Evolutionary conservation across 2,888 invertebrate species (phyloP), one percentile per base, ranked within the genome.

Genomic region (Drosophila engyochracea): DNA sequence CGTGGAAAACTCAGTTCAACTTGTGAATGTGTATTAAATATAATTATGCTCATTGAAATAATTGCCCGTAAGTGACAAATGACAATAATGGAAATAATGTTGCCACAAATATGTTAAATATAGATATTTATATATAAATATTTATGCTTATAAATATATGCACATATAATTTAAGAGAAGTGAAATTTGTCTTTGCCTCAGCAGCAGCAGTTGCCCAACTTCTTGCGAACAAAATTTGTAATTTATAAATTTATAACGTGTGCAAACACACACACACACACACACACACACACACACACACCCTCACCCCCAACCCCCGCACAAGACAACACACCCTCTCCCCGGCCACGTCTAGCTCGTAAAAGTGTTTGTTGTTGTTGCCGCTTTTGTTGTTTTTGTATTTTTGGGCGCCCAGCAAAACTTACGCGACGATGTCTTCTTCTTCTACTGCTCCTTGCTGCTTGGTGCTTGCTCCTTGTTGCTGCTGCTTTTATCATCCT

Each of bases 161-260:
- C 47, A 22, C 47, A 47, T 47, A 68, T 68, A 82, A 71, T 70
- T 83, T 73, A 84, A 75, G 65, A 65, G n/a, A 74, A 72, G 72
- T 70, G 28, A 74, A 72, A 70, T 71, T 62, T 65, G 49, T 51
- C n/a, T 28, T n/a, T 41, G 28, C 47, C 47, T 16, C 47, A 16
- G 31, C 44, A 22, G 41, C 44, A 28, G 41, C 22, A 35, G 53
- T 67, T 41, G 30, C 55, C 37, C 51, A 22, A 37, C 30, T 41
- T 16, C 54, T 47, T 49, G 64, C 52, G 30, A 77, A 75, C 77
- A 91, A 91, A 91, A 91, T 91, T 92, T 92, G 92, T 92, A 91
- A 92, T 92, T 92, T 92, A 92, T 92, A 92, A 92, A 92, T 92
- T 92, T 92, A 92, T 92, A 91, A 91, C 87, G 80, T 78, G 37